Base-by-base conservation (phyloP, 2,888 invertebrate genomes). In the Pocota personata region DNA sequence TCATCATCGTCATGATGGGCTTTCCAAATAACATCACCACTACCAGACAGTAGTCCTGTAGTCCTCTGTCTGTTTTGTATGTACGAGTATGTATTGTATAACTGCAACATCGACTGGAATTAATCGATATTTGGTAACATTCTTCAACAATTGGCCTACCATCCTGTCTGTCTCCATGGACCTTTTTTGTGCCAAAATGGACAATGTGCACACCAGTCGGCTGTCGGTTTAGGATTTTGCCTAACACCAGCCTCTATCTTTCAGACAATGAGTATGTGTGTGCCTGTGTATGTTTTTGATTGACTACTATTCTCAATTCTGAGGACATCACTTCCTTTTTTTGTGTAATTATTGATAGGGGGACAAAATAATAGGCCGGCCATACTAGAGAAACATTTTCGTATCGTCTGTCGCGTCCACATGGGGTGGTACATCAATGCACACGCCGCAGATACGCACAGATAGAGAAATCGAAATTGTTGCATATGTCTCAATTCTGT, bases 401-500 rank as follows among this genome's bases (percentile, higher is more conserved):
- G 24, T 52, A 24, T 24, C 58, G 21, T n/a, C 16, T 24, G 24
- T 16, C 57, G 10, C 16, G 16, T 14, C 14, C 40, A 40, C 6
- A 40, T 40, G 40, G 40, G 40, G 30, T 14, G 55, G 69, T 69
- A 55, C 78, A 72, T 57, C 72, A 72, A 57, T 62, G 46, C 57
- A 43, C 24, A 12, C 19, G 6, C 46, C 16, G 8, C 3, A 32
- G 24, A 16, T 43, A 16, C 62, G 32, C 10, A 24, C 27, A 12
- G 21, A 32, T 27, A 48, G 46, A 48, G 27, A 32, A 64, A 46
- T 64, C 75, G 32, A 78, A 86, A 75, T 86, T 77, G 75, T 76
- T 82, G 86, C 80, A 86, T 82, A 86, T 86, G 86, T 80, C 80
- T 60, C 80, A 72, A 82, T 86, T 86, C 66, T 82, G 76, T 67